A percentile compares a stretch with the other conserved stretches of the same genome.
Evolutionary conservation across 2,888 invertebrate genomes (phyloP).

Genomic region (Adelognathus sp.): DNA sequence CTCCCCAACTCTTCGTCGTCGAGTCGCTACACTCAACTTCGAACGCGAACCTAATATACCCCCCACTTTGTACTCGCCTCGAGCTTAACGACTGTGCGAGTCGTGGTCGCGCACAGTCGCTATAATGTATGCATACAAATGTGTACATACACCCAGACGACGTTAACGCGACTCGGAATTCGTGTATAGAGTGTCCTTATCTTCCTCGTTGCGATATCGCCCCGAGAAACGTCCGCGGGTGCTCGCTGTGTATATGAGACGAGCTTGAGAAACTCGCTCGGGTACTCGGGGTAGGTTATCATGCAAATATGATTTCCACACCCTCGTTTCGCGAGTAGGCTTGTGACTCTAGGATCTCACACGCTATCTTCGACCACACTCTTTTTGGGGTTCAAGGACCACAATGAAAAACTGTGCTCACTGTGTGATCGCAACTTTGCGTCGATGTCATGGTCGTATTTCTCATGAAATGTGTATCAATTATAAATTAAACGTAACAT

Average conservation of each 20-base stretch:
- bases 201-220: constrained; percentile 49
- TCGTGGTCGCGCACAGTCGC: constrained; percentile 16
- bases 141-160: constrained; percentile 9
- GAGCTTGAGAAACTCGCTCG: neutral
- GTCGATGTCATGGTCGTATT: no score
- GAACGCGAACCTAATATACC: constrained; percentile 34
- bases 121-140: neutral
- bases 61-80: constrained; percentile 26
- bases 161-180: constrained; percentile 51
- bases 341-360: neutral
- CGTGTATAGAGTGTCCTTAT: constrained; percentile 42
- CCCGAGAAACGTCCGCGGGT: constrained; percentile 29
- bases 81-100: constrained; percentile 41
- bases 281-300: constrained; percentile 47
- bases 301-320: constrained; percentile 53
- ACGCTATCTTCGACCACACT: constrained; percentile 15
- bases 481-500: no score
- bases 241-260: constrained; percentile 20
- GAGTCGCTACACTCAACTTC: constrained; percentile 15
- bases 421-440: no score
- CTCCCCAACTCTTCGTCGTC: neutral
- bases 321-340: constrained; percentile 11
- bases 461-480: no score
- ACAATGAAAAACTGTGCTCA: neutral
- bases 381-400: constrained; percentile 19